A percentile compares a stretch with the other conserved stretches of the same genome.
phyloP scores from a whole-genome alignment of 2,888 invertebrate genomes.

The Aquatica leii region DNA sequence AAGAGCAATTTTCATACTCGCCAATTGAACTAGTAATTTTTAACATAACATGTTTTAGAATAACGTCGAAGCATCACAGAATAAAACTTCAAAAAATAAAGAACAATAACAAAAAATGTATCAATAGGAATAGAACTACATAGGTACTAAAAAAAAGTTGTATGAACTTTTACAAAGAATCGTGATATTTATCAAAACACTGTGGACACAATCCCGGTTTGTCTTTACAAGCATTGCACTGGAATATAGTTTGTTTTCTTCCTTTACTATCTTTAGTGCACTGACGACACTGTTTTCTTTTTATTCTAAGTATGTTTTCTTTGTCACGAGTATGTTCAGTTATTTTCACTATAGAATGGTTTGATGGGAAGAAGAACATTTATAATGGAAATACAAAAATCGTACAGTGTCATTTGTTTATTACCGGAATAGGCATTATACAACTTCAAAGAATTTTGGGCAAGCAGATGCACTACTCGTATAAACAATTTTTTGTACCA shows the following conservation, averaged over 20 bases:
- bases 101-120: too few species aligned
- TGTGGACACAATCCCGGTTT: background rate
- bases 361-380: background rate
- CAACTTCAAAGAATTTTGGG: background rate
- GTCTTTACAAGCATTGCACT: background rate
- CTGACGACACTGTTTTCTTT: too few species aligned
- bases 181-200: background rate
- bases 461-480: background rate
- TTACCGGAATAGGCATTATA: background rate
- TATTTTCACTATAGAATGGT: background rate
- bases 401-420: background rate
- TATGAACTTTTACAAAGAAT: background rate
- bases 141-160: too few species aligned
- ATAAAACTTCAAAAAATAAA: too few species aligned
- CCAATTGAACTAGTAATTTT: too few species aligned
- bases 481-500: background rate
- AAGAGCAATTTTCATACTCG: too few species aligned
- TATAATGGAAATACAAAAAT: background rate
- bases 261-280: too few species aligned
- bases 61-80: too few species aligned
- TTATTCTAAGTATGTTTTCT: background rate
- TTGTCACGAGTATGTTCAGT: background rate
- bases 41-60: too few species aligned
- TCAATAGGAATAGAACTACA: too few species aligned
- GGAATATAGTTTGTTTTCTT: background rate